These are phyloP conservation scores for Festucalex cinctus DNA, from an alignment of 2,113 vertebrate species.

Conservation along the genomic window DNA sequence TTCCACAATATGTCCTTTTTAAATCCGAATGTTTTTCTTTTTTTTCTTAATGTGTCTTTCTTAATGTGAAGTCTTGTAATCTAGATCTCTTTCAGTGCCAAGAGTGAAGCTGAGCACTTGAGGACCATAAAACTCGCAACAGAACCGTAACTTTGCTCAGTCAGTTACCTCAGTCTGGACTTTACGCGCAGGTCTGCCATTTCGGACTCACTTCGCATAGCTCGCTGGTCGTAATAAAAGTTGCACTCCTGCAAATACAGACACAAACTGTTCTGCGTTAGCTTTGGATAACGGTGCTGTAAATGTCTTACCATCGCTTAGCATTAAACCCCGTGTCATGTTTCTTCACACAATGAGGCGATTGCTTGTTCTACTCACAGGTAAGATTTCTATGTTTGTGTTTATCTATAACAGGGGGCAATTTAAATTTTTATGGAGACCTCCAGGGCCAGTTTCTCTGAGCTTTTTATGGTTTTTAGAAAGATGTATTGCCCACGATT, in stretches of 20 bases:
- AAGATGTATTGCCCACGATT: too few species aligned
- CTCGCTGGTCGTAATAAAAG: slow-evolving; percentile 30
- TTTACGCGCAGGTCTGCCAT: slow-evolving; percentile 48
- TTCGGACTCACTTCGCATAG: slow-evolving; percentile 17
- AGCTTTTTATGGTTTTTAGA: neutral
- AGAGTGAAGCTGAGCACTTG: neutral
- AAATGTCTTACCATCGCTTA: neutral
- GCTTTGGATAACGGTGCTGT: slow-evolving; percentile 1
- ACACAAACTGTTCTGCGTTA: slow-evolving; percentile 4
- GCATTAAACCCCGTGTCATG: neutral
- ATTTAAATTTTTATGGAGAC: neutral
- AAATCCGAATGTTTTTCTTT: neutral
- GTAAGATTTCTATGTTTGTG: slow-evolving; percentile 46
- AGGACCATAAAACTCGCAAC: slow-evolving; percentile 19
- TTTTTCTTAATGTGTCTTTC: neutral
- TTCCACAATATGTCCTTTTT: neutral
- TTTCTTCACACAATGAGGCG: slow-evolving; percentile 49
- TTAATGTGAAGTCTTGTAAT: neutral
- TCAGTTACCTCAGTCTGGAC: slow-evolving; percentile 49
- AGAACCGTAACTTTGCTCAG: slow-evolving; percentile 4
- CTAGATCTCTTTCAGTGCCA: neutral
- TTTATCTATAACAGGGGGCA: neutral
- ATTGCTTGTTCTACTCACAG: slow-evolving; percentile 45
- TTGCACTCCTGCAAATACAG: slow-evolving; percentile 1
- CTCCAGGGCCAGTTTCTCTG: neutral